Evolutionary conservation across 2,888 invertebrate species (phyloP), one percentile per base, ranked within the genome.

Genomic region (Caenorhabditis uteleia): DNA sequence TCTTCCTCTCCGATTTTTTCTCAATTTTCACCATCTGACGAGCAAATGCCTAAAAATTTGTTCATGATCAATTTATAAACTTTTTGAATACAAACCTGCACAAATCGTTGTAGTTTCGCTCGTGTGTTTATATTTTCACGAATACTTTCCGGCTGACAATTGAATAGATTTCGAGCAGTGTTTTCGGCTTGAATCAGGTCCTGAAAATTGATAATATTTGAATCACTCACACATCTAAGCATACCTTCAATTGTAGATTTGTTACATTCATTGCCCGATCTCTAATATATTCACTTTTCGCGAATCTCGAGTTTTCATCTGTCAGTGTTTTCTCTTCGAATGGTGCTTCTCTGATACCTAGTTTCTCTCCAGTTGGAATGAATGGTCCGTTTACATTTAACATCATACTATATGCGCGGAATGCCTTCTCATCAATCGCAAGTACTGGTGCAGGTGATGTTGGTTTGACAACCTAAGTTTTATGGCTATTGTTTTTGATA

Each of bases 121-220:
- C 34, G 12, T 0, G 36, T 27, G 26, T 25, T 27, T 1, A 65
- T n/a, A 3, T 33, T 44, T 6, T 59, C 51, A 12, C 55, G 23
- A n/a, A 65, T 39, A 23, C 54, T 49, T 12, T 58, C 65, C 18
- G 59, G 49, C 38, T 55, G 26, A 31, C 57, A 49, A 5, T 72
- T 58, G 1, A 64, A 29, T 23, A 66, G 46, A 3, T 57, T 57
- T 38, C 50, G 39, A 3, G 72, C 69, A 2, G 67, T 47, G 36
- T 72, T 72, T 33, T 69, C 68, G 7, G 57, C 62, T 31, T 43
- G 33, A 25, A 49, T 55, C n/a, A n/a, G n/a, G n/a, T n/a, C n/a
- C n/a, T n/a, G 26, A 45, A 48, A 42, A 10, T 23, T 8, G 18
- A 25, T 14, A 25, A 10, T 10, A 40, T 36, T 36, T 36, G 36